Conservation (phyloP, 92 coral and sea anemone genomes). For the Pocillopora meandrina region DNA sequence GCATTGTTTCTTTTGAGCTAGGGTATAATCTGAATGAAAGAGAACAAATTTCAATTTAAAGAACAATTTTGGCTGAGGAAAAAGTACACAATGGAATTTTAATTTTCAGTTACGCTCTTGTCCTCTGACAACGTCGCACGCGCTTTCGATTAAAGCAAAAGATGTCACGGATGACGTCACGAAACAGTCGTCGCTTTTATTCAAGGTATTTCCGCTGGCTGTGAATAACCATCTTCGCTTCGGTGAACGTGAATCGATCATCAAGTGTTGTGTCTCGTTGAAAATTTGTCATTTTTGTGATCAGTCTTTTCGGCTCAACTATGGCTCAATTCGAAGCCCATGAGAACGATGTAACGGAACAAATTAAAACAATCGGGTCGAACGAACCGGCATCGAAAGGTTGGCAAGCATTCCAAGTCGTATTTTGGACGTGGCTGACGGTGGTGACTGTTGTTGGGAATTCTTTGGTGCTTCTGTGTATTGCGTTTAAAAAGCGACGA, state of each 20-base stretch:
- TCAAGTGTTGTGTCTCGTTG: background rate
- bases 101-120: background rate
- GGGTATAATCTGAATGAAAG: too few species aligned
- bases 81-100: too few species aligned
- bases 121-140: background rate
- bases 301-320: background rate
- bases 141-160: background rate
- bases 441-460: constrained; percentile 58
- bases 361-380: background rate
- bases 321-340: background rate
- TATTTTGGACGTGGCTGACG: constrained; percentile 61
- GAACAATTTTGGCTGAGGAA: too few species aligned
- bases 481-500: constrained; percentile 52
- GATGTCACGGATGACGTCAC: constrained; percentile 24
- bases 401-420: constrained; percentile 70
- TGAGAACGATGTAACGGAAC: background rate
- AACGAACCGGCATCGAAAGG: constrained; percentile 22
- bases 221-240: background rate
- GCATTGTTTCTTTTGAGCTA: too few species aligned
- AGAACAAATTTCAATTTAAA: too few species aligned
- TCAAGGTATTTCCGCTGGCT: constrained; percentile 27
- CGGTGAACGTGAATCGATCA: background rate
- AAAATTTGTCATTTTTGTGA: background rate
- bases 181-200: constrained; percentile 2
- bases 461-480: constrained; percentile 60